Conservation (phyloP, 2,113 vertebrate genomes). For the Nematolebias whitei region DNA sequence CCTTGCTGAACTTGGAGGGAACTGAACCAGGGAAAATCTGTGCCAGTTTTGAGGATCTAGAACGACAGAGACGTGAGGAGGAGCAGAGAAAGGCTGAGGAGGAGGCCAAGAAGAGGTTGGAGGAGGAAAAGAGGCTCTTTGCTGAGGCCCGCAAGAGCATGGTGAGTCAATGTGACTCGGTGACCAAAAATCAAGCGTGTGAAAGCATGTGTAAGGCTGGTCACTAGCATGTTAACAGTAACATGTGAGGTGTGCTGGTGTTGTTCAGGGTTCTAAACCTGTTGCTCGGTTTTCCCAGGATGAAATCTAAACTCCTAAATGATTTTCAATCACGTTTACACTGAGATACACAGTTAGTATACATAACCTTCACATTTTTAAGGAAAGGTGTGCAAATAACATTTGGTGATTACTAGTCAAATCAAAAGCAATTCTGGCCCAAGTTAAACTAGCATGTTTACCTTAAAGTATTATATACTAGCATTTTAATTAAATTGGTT, state of each 20-base stretch:
- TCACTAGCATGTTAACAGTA: constrained; percentile 14
- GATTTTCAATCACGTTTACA: background rate
- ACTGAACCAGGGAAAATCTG: constrained; percentile 79
- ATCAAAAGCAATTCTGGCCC: no score
- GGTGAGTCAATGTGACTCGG: constrained; percentile 60
- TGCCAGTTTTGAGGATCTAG: constrained; percentile 82
- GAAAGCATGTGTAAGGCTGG: constrained; percentile 1
- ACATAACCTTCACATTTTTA: background rate
- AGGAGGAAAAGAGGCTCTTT: constrained; percentile 84
- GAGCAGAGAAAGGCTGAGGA: constrained; percentile 82
- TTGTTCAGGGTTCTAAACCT: background rate
- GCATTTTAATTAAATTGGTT: background rate
- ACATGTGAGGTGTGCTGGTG: background rate
- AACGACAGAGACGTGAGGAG: constrained; percentile 79
- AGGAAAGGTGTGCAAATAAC: background rate
- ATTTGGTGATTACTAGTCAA: background rate
- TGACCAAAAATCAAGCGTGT: background rate
- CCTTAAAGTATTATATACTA: background rate
- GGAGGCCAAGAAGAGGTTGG: constrained; percentile 80
- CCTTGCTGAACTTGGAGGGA: constrained; percentile 76
- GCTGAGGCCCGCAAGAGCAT: constrained; percentile 83
- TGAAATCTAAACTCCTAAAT: background rate
- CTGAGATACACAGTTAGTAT: background rate
- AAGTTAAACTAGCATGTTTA: no score
- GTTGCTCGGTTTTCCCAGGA: constrained; percentile 5